These are phyloP conservation scores for Gobiocypris rarus DNA, from an alignment of 2,113 vertebrate genomes.

Conservation along the genomic window DNA sequence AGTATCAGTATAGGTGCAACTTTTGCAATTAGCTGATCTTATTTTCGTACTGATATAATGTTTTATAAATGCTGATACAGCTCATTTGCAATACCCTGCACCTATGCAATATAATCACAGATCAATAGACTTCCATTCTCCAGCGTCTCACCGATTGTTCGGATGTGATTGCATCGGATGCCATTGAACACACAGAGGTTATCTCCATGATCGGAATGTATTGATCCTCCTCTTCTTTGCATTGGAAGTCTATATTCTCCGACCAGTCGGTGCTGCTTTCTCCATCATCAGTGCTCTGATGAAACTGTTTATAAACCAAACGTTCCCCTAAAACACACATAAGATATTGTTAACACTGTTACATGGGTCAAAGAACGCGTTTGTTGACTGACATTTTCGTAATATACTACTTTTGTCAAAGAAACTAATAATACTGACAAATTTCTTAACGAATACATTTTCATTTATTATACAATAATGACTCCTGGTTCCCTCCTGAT, in stretches of 20 bases:
- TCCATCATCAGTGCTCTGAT: constrained; percentile 45
- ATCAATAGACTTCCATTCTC: constrained; percentile 5
- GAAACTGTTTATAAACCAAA: constrained; percentile 45
- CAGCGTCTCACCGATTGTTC: constrained; percentile 41
- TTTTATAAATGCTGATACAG: not conserved
- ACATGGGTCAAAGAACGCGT: not conserved
- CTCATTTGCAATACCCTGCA: not conserved
- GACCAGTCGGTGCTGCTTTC: constrained; percentile 50
- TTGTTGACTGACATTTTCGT: not conserved
- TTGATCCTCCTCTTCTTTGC: constrained; percentile 74
- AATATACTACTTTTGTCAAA: not conserved
- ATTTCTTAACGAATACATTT: not conserved
- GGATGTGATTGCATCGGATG: constrained; percentile 18
- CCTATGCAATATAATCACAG: not conserved
- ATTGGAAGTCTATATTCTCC: constrained; percentile 51
- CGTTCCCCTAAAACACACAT: constrained; percentile 60
- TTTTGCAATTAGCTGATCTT: not conserved
- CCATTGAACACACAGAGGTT: constrained; percentile 75
- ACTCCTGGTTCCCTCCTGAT: not conserved
- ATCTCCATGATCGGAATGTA: constrained; percentile 76
- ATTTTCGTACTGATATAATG: not conserved
- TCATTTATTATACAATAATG: not conserved
- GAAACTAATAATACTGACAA: not conserved
- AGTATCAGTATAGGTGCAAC: not conserved
- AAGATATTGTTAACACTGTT: not conserved